Conservation (phyloP, 2,888 invertebrate species). For the Yponomeuta plumbellus region DNA sequence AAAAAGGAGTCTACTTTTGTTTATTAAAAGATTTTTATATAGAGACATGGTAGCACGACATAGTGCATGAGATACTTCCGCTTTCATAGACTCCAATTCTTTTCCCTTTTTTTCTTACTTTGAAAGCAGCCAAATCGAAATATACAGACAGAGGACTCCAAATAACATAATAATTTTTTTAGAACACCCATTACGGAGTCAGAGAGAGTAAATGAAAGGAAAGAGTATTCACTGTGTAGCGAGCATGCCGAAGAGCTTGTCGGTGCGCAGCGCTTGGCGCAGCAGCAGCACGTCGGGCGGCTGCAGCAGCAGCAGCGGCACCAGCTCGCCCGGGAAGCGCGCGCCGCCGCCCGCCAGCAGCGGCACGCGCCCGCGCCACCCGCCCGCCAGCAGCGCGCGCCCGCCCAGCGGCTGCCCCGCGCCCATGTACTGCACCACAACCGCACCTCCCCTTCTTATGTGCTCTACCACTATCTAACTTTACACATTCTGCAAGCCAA, state of each 20-base stretch:
- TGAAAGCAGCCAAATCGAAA: no score
- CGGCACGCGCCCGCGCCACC: conserved; percentile 56
- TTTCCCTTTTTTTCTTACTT: no score
- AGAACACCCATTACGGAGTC: no score
- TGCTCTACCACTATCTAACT: background rate
- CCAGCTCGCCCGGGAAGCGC: conserved; percentile 68
- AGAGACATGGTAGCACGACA: no score
- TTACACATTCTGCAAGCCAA: background rate
- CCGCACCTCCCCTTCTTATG: background rate
- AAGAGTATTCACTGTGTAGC: conserved; percentile 51
- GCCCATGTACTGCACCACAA: conserved; percentile 53
- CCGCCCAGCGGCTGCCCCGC: conserved; percentile 45
- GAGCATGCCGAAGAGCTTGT: conserved; percentile 60
- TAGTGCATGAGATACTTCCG: no score
- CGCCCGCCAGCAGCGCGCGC: conserved; percentile 54
- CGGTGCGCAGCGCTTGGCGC: conserved; percentile 32
- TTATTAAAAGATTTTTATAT: no score
- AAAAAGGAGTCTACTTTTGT: no score
- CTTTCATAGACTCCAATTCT: no score
- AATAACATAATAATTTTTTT: no score
- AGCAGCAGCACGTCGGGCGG: conserved; percentile 33
- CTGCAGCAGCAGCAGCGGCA: conserved; percentile 58
- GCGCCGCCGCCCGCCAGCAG: conserved; percentile 50
- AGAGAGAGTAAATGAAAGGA: background rate
- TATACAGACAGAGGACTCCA: no score